Evolutionary conservation across 2,888 invertebrate genomes (phyloP).

Genomic region (Theretra japonica): DNA sequence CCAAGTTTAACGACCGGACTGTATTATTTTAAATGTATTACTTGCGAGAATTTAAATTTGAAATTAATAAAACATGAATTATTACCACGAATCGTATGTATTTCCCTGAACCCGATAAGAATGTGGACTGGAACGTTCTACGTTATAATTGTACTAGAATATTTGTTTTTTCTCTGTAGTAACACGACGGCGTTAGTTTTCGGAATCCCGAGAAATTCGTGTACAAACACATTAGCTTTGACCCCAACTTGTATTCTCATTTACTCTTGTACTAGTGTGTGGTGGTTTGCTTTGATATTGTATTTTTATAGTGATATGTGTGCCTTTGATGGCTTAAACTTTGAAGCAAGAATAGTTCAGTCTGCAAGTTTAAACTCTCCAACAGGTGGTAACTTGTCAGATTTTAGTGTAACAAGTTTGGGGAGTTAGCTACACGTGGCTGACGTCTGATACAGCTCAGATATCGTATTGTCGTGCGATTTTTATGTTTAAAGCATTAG

Average conservation of each 20-base stretch:
- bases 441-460: no score
- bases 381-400: background rate
- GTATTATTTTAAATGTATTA: slow-evolving; percentile 10
- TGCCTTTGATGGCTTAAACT: background rate
- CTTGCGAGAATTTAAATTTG: slow-evolving; percentile 16
- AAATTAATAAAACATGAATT: slow-evolving; percentile 18
- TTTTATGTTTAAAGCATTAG: no score
- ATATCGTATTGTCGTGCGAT: no score
- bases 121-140: background rate
- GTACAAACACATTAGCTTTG: slow-evolving; percentile 10
- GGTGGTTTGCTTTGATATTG: background rate
- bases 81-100: slow-evolving; percentile 11
- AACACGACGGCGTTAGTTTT: background rate
- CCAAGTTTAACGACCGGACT: slow-evolving; percentile 19
- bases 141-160: background rate
- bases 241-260: background rate
- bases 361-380: background rate
- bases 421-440: no score
- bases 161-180: slow-evolving; percentile 15
- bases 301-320: background rate
- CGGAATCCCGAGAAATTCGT: slow-evolving; percentile 1
- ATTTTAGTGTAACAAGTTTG: background rate
- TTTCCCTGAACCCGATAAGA: slow-evolving; percentile 22
- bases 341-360: background rate
- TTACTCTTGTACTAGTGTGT: background rate